Conservation (phyloP, 2,888 invertebrate genomes). For the Ormyrus pomaceus region DNA sequence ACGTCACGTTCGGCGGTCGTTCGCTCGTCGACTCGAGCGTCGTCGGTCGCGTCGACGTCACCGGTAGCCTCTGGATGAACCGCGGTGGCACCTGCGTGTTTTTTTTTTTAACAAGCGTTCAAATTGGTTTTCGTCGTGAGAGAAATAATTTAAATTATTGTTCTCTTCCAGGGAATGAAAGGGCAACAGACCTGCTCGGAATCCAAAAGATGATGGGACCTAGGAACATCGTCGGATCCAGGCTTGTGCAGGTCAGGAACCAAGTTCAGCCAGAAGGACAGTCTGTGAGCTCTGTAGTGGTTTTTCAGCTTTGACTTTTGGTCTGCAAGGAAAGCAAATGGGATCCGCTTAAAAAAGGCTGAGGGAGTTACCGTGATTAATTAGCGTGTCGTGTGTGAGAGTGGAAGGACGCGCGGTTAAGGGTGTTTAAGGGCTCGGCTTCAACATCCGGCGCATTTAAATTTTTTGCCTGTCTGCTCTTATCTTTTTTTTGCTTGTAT, state of each 20-base stretch:
- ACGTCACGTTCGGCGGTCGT: constrained; percentile 63
- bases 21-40: constrained; percentile 68
- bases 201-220: constrained; percentile 89
- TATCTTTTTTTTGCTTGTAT: too few species aligned
- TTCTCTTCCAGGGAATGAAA: too few species aligned
- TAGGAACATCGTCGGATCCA: constrained; percentile 90
- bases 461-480: too few species aligned
- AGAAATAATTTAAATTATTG: not conserved
- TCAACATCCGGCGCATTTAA: too few species aligned
- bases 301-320: constrained; percentile 93
- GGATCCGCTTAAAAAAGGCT: not conserved
- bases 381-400: constrained; percentile 7
- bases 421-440: not conserved
- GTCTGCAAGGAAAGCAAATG: constrained; percentile 78
- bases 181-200: constrained; percentile 78
- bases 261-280: constrained; percentile 96
- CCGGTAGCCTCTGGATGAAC: constrained; percentile 72
- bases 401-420: constrained; percentile 19
- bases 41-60: constrained; percentile 68
- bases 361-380: not conserved
- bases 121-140: not conserved
- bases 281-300: constrained; percentile 94
- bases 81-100: constrained; percentile 70
- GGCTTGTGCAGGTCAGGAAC: constrained; percentile 94
- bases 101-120: not conserved